Percentiles rank a stretch among this genome's conserved stretches.
phyloP scores from a whole-genome alignment of 2,113 vertebrate genomes.

The Psittacula cyanocephala region DNA sequence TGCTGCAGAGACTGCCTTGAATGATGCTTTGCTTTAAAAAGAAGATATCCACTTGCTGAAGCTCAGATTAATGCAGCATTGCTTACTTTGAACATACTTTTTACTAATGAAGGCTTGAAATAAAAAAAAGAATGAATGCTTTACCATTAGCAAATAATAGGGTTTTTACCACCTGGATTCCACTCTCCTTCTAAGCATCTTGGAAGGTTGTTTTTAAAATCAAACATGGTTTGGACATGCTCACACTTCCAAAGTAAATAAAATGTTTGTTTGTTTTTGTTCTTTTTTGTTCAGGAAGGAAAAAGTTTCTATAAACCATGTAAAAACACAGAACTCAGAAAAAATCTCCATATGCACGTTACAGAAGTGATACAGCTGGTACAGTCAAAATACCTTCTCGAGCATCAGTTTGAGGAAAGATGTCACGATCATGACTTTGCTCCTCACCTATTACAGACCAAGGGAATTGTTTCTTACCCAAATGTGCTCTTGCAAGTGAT shows the following conservation, averaged over 20 bases:
- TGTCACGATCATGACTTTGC: neutral
- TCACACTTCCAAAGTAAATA: neutral
- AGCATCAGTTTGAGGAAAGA: neutral
- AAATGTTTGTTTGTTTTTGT: neutral
- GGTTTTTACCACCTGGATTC: neutral
- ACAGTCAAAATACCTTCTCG: neutral
- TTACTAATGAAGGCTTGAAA: neutral
- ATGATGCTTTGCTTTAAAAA: neutral
- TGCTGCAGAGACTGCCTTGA: neutral
- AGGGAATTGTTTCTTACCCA: neutral
- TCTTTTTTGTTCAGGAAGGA: neutral
- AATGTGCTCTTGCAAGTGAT: neutral
- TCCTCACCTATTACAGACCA: neutral
- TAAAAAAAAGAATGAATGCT: neutral
- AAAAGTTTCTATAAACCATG: neutral
- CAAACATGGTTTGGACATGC: rapidly evolving
- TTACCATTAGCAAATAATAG: neutral
- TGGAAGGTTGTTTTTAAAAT: neutral
- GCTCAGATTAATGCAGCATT: neutral
- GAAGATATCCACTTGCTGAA: neutral
- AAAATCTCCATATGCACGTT: neutral
- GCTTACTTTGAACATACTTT: neutral
- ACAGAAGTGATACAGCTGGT: neutral
- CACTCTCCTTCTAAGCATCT: neutral
- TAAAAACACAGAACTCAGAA: neutral